Base-by-base conservation (phyloP, 35 echinoderm and acorn worm genomes). In the Chiridota heheva region DNA sequence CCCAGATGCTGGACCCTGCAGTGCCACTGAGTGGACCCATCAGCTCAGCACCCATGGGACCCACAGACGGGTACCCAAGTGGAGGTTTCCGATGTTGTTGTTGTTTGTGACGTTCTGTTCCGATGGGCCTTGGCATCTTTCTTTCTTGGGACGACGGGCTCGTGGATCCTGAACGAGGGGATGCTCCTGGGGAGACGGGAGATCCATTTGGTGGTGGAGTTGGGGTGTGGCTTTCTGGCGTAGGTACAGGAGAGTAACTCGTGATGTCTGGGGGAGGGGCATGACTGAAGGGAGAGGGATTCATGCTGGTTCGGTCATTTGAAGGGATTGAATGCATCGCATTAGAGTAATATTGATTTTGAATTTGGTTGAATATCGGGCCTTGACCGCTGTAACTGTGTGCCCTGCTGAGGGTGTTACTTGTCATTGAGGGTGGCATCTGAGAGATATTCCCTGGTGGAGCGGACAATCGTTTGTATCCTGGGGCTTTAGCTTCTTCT, bases 121-220 rank as follows among this genome's bases (percentile, higher is more conserved):
- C 95, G 39, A 98, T 98, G 40, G 95, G 95, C 49, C 75, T 83
- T 28, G 81, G 85, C 4, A 92, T 38, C 37, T 89, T 90, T 32
- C 81, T 66, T 44, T 92, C 95, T 42, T 87, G 88, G 36, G 67
- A 78, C 51, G 78, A 81, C 3, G 95, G 85, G 44, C 76, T 88
- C 22, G 84, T 88, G 60, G 88, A 88, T 22, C 87, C 88, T n/a
- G 95, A 98, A 12, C 84, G 79, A 32, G 95, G 94, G 4, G 95
- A 98, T 8, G 95, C 81, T 1, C 88, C 89, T 12, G 95, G 95
- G 26, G 92, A 96, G 2, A 90, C 84, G 1, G 90, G 90, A 13
- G 92, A 92, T 36, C 89, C 87, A 47, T 84, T 88, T 39, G 69
- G 72, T 44, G 84, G 89, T 45, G 84, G 95, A 55, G 85, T 98